phyloP scores from a whole-genome alignment of 2,113 vertebrate species.

The Phasianus colchicus region DNA sequence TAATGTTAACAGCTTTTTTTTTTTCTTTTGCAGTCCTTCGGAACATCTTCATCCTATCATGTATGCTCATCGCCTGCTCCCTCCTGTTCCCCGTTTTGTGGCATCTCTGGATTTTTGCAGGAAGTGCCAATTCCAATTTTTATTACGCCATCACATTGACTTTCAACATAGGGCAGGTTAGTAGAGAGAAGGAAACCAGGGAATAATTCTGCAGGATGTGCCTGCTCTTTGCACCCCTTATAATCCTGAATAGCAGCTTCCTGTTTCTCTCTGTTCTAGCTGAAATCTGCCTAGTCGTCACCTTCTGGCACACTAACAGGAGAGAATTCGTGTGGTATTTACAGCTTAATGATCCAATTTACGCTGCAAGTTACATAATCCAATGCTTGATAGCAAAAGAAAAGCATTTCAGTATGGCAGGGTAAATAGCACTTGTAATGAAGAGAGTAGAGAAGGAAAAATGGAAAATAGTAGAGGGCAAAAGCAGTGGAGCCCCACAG shows the following conservation, averaged over 20 bases:
- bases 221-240: neutral
- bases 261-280: neutral
- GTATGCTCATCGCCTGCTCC: conserved; percentile 90
- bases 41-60: conserved; percentile 95
- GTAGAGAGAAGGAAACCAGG: neutral
- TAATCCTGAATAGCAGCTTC: neutral
- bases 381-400: neutral
- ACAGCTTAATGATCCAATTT: neutral
- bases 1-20: neutral
- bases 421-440: neutral
- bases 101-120: conserved; percentile 99
- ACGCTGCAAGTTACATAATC: neutral
- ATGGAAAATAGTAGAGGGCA: neutral
- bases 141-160: conserved; percentile 97
- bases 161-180: conserved; percentile 96
- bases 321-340: neutral
- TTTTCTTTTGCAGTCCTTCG: conserved; percentile 85
- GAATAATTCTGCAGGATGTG: neutral
- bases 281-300: neutral
- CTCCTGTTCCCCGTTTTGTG: conserved; percentile 97
- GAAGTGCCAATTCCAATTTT: conserved; percentile 99
- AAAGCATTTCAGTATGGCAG: neutral
- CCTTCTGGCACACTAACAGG: neutral
- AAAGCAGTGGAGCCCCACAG: neutral
- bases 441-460: neutral